A percentile compares a stretch with the other conserved stretches of the same genome.
Evolutionary conservation across 2,113 vertebrate species (phyloP).

Genomic region (Candoia aspera): DNA sequence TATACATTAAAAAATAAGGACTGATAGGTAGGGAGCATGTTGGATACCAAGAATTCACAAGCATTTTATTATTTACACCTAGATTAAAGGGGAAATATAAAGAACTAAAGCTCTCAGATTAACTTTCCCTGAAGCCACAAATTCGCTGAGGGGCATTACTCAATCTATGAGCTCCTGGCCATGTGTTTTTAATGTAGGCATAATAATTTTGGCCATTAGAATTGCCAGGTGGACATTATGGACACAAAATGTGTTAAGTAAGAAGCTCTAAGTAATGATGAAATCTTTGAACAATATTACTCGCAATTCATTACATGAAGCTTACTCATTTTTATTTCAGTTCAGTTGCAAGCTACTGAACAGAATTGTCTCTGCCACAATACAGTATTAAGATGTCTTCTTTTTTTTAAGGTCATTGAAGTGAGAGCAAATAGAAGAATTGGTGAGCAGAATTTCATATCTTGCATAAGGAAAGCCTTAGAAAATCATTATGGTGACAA

Average conservation of each 20-base stretch:
- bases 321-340: neutral
- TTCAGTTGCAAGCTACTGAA: neutral
- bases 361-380: neutral
- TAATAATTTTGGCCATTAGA: neutral
- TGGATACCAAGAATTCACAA: neutral
- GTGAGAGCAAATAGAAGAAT: slow-evolving; percentile 86
- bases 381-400: neutral
- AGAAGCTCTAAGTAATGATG: neutral
- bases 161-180: neutral
- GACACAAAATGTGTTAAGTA: neutral
- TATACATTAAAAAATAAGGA: neutral
- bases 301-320: neutral
- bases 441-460: slow-evolving; percentile 87
- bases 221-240: neutral
- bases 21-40: too few species aligned
- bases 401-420: slow-evolving; percentile 84
- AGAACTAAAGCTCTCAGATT: neutral
- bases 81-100: neutral
- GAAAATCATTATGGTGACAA: slow-evolving; percentile 85
- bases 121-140: neutral
- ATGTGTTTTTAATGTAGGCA: neutral
- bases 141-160: neutral
- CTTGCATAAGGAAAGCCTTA: slow-evolving; percentile 85
- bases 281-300: neutral
- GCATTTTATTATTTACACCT: neutral